Conservation (phyloP, 2,113 vertebrate genomes). For the Sciurus niger region DNA sequence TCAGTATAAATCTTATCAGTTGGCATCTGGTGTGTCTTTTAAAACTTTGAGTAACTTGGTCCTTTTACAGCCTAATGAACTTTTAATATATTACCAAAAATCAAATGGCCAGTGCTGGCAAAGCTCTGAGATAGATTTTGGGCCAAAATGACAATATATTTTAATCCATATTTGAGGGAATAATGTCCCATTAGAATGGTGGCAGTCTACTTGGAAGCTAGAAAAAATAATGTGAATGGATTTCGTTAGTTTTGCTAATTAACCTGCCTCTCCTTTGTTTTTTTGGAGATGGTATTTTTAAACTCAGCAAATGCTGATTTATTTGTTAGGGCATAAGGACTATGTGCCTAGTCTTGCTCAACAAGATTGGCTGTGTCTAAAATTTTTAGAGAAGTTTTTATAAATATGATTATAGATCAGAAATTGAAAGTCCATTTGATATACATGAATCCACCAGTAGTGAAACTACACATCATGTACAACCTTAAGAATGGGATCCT, state of each 20-base stretch:
- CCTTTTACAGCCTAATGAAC: not conserved
- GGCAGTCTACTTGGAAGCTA: not conserved
- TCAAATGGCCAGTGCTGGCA: not conserved
- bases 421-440: slow-evolving; percentile 22
- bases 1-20: not conserved
- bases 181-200: not conserved
- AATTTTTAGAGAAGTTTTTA: slow-evolving; percentile 34
- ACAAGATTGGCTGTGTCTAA: not conserved
- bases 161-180: slow-evolving; percentile 31
- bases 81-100: not conserved
- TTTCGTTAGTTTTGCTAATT: not conserved
- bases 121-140: slow-evolving; percentile 37
- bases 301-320: not conserved
- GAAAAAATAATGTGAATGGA: not conserved
- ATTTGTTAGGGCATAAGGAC: not conserved
- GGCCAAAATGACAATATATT: not conserved
- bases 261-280: not conserved
- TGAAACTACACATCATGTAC: too few species aligned
- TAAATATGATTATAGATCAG: not conserved
- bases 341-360: not conserved
- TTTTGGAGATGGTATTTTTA: not conserved
- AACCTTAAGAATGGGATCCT: too few species aligned
- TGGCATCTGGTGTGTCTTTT: slow-evolving; percentile 1
- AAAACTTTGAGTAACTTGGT: slow-evolving; percentile 37
- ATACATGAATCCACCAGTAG: too few species aligned